A percentile compares a stretch with the other conserved stretches of the same genome.
These are phyloP conservation scores for Dendropsophus ebraccatus DNA, from an alignment of 2,113 vertebrate species.

Conservation along the genomic window DNA sequence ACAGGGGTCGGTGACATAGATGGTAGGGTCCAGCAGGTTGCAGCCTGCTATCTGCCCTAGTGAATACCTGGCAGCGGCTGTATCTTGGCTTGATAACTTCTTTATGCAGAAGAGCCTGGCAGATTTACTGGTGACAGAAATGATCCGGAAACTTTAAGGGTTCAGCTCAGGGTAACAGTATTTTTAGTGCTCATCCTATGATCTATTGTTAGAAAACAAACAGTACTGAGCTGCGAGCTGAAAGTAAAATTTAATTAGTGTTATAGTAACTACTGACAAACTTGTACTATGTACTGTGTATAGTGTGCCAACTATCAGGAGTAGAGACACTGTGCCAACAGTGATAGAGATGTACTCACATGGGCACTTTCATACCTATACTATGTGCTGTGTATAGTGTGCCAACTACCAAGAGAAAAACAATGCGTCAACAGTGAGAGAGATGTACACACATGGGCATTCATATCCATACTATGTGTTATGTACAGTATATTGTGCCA, in stretches of 20 bases:
- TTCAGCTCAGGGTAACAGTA: slow-evolving; percentile 28
- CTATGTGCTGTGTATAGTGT: too few species aligned
- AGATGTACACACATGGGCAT: too few species aligned
- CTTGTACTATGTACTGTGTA: too few species aligned
- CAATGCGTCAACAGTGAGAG: too few species aligned
- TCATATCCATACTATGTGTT: too few species aligned
- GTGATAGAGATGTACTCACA: too few species aligned
- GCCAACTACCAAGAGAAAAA: too few species aligned
- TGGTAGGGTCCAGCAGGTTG: background rate
- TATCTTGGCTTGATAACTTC: slow-evolving; percentile 9
- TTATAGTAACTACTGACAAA: background rate
- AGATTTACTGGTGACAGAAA: background rate
- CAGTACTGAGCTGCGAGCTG: background rate
- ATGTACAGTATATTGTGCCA: too few species aligned
- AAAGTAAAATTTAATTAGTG: background rate
- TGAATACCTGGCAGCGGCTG: slow-evolving; percentile 13
- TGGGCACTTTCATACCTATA: too few species aligned
- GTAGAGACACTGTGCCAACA: too few species aligned
- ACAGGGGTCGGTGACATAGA: background rate
- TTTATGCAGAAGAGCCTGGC: background rate
- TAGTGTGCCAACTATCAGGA: too few species aligned
- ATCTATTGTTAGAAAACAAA: slow-evolving; percentile 3
- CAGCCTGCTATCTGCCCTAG: slow-evolving; percentile 6
- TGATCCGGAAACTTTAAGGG: slow-evolving; percentile 1
- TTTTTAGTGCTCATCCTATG: background rate